These are phyloP conservation scores for Sceloporus undulatus DNA, from an alignment of 2,113 vertebrate species.

Conservation along the genomic window DNA sequence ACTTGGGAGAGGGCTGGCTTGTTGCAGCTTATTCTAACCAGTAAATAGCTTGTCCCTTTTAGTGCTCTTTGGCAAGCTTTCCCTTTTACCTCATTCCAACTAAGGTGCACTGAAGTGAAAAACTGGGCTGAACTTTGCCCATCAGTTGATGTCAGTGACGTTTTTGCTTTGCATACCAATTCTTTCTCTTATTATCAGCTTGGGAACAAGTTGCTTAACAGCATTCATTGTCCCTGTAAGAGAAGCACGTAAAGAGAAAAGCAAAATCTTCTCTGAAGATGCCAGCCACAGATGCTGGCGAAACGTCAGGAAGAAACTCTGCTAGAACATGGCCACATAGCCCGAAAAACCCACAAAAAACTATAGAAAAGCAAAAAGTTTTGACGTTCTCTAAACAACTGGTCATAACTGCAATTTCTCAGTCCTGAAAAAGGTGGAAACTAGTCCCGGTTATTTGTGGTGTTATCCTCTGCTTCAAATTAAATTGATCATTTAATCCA, in stretches of 20 bases:
- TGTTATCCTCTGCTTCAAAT: neutral
- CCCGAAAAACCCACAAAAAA: neutral
- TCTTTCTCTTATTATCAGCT: neutral
- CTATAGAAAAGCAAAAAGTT: neutral
- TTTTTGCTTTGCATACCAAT: neutral
- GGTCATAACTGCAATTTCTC: neutral
- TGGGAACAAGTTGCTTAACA: neutral
- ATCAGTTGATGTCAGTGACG: neutral
- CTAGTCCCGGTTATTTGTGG: neutral
- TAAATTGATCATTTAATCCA: neutral
- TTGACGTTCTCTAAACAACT: no score
- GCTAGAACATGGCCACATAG: no score
- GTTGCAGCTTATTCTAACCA: neutral
- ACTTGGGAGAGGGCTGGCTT: neutral
- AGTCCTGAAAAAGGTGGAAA: neutral
- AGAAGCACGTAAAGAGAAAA: neutral
- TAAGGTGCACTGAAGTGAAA: neutral
- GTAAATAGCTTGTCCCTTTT: neutral
- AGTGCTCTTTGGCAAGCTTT: neutral
- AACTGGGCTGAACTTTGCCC: slow-evolving; percentile 14
- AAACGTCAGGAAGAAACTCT: no score
- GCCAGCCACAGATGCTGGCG: neutral
- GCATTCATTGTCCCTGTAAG: neutral
- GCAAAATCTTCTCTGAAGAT: no score
- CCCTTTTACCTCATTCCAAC: slow-evolving; percentile 9